These are phyloP conservation scores for Anoplopoma fimbria DNA, from an alignment of 2,113 vertebrate species.

Conservation along the genomic window DNA sequence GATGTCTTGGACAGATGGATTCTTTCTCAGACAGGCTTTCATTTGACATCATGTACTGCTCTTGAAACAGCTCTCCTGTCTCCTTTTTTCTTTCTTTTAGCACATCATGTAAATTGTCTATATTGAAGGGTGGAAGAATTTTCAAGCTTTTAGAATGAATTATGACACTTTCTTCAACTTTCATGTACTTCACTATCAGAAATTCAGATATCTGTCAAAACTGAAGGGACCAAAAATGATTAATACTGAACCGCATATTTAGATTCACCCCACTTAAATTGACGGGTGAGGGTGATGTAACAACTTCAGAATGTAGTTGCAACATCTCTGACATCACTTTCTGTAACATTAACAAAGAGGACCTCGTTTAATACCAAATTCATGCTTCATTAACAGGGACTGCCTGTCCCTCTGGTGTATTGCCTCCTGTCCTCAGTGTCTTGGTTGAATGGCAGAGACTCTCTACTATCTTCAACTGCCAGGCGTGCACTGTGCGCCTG, in stretches of 20 bases:
- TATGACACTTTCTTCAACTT: constrained; percentile 11
- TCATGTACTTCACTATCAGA: constrained; percentile 9
- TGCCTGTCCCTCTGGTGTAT: constrained; percentile 37
- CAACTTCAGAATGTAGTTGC: constrained; percentile 38
- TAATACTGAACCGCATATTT: constrained; percentile 5
- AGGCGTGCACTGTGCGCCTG: constrained; percentile 58
- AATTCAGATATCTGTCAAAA: constrained; percentile 8
- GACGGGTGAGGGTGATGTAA: constrained; percentile 47
- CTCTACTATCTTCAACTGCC: constrained; percentile 67
- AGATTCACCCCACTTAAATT: background rate
- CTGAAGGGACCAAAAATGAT: constrained; percentile 11
- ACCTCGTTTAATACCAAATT: constrained; percentile 46
- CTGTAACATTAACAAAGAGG: constrained; percentile 41
- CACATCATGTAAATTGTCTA: background rate
- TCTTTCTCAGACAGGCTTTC: background rate
- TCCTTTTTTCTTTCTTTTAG: background rate
- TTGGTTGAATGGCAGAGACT: constrained; percentile 35
- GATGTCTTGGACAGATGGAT: background rate
- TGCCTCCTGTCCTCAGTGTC: constrained; percentile 45
- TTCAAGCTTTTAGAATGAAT: background rate
- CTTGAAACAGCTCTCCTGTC: background rate
- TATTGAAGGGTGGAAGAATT: background rate
- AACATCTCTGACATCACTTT: constrained; percentile 41
- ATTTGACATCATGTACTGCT: background rate
- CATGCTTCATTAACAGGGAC: constrained; percentile 44